These are phyloP conservation scores for Echinarachnius parma DNA, from an alignment of 53 echinoderm and acorn worm species.

Conservation along the genomic window DNA sequence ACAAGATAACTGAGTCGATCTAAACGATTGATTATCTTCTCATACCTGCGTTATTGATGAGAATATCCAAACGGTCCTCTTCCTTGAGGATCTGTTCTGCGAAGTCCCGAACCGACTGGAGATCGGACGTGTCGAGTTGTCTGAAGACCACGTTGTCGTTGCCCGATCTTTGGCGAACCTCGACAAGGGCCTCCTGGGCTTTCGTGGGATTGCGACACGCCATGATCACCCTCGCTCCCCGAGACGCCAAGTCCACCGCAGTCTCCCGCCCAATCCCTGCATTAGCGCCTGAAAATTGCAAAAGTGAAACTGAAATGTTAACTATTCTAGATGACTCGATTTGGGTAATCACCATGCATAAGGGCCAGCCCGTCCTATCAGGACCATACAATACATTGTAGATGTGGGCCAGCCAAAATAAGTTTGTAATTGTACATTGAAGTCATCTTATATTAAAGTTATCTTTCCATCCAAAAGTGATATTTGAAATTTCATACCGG, in stretches of 20 bases:
- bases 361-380: no score
- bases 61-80: conserved; percentile 65
- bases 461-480: no score
- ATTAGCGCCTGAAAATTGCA: conserved; percentile 73
- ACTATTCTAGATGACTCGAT: no score
- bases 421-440: no score
- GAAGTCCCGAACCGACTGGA: conserved; percentile 61
- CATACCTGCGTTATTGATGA: conserved; percentile 82
- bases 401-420: no score
- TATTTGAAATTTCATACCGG: no score
- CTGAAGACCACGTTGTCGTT: conserved; percentile 58
- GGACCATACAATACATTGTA: no score
- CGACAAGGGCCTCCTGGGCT: conserved; percentile 56
- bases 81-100: conserved; percentile 48
- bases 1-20: no score
- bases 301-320: no score
- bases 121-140: conserved; percentile 55
- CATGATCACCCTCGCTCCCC: conserved; percentile 81
- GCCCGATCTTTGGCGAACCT: conserved; percentile 45
- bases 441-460: no score
- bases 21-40: no score
- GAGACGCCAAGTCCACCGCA: conserved; percentile 58
- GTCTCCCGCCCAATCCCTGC: conserved; percentile 64
- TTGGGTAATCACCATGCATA: no score
- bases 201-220: conserved; percentile 64